These are phyloP conservation scores for Gibbula magus DNA, from an alignment of 2,888 invertebrate species.

Conservation along the genomic window DNA sequence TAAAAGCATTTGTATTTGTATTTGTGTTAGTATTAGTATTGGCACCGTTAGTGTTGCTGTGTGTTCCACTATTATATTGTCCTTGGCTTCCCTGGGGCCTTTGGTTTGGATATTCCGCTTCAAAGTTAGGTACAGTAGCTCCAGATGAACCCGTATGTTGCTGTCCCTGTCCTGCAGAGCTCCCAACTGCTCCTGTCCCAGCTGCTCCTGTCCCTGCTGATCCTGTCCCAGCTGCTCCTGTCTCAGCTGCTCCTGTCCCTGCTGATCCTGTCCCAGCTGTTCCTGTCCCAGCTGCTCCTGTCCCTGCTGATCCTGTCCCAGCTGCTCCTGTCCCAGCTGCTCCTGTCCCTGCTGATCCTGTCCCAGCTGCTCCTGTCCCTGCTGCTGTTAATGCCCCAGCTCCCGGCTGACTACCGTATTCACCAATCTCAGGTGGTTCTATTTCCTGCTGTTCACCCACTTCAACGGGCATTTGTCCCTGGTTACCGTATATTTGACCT, in stretches of 20 bases:
- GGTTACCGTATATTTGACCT: neutral
- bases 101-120: neutral
- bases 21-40: neutral
- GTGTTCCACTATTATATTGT: neutral
- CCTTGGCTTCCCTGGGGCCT: no score
- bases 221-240: neutral
- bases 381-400: neutral
- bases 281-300: neutral
- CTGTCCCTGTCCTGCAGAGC: neutral
- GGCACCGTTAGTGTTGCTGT: neutral
- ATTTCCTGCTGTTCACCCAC: neutral
- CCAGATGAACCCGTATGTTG: neutral
- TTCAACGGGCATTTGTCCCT: neutral
- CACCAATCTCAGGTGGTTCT: neutral
- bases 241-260: neutral
- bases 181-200: neutral
- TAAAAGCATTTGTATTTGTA: no score
- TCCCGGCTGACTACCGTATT: neutral
- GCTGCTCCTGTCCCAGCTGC: neutral
- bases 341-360: neutral
- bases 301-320: neutral
- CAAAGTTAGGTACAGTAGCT: neutral
- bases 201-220: neutral
- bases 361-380: neutral
- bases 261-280: no score